Evolutionary conservation across 2,113 vertebrate genomes (phyloP), one percentile per base, ranked within the genome.

Genomic region (Glareola pratincola): DNA sequence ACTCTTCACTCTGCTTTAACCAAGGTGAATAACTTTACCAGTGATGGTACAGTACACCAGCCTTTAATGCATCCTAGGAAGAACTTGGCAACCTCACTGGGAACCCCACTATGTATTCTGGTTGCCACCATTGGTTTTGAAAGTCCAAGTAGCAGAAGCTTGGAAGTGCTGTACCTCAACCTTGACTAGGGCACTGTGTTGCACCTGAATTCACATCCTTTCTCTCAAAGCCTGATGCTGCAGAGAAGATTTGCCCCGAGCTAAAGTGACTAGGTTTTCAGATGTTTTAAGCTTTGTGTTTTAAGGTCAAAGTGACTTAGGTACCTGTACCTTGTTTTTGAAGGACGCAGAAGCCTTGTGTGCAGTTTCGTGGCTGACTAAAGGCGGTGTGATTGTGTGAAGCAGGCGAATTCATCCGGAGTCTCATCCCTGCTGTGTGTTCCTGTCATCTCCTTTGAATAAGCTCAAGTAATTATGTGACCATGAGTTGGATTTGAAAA

Each of bases 131-230:
- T 34, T 84, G 34, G 27, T 68, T 80, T 50, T 51, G 21, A n/a
- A 72, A 93, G 41, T n/a, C 30, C 54, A 64, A 51, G 14, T 63
- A 41, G 50, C 1, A 64, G 45, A 51, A 81, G 18, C 30, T 36
- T 73, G 8, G 6, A 45, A 26, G 13, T 47, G 23, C 27, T 1
- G 0, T 57, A 22, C 14, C 50, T 7, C 56, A 39, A 3, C n/a
- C 32, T 39, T 50, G 24, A 45, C 13, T 32, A 30, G n/a, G 47
- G 16, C 8, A 8, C 47, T 50, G 32, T 72, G 20, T 57, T 48
- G 30, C 34, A 84, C 43, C 45, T 32, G 50, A 56, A 59, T 76
- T 83, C 37, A 18, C 45, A 69, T 60, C 37, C 34, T 10, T 1
- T 26, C 66, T 47, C 75, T 79, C 62, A 75, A n/a, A 63, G 20